phyloP scores from a whole-genome alignment of 2,797 vertebrate species.

The Centroberyx gerrardi region DNA sequence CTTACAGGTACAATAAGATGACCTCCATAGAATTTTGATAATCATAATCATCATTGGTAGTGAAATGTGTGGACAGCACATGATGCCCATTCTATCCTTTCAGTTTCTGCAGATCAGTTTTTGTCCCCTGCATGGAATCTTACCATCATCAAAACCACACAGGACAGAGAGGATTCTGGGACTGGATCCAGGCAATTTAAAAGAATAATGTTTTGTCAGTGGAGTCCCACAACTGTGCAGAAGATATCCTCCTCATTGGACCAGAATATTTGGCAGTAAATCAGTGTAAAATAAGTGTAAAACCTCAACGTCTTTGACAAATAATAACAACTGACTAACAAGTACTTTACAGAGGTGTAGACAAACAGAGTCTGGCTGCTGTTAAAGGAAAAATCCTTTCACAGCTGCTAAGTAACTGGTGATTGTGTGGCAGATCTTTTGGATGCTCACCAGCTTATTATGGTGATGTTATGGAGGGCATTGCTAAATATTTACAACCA shows the following conservation, averaged over 20 bases:
- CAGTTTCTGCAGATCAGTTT: slow-evolving; percentile 14
- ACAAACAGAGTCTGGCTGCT: neutral
- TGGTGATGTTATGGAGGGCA: neutral
- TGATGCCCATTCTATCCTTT: slow-evolving; percentile 25
- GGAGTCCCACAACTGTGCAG: slow-evolving; percentile 15
- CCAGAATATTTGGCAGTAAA: slow-evolving; percentile 7
- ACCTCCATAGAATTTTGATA: neutral
- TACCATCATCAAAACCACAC: slow-evolving; percentile 52
- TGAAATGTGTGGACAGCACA: neutral
- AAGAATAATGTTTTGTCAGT: slow-evolving; percentile 13
- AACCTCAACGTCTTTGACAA: neutral
- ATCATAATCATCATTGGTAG: neutral
- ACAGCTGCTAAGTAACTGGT: neutral
- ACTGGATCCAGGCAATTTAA: slow-evolving; percentile 31
- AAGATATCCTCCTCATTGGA: slow-evolving; percentile 16
- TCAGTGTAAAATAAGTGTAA: neutral
- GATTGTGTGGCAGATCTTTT: neutral
- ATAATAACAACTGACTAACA: neutral
- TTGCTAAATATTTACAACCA: neutral
- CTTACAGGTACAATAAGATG: neutral
- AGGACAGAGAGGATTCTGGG: slow-evolving; percentile 39
- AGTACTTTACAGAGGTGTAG: neutral
- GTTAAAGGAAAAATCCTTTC: neutral
- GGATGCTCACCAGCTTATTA: too few species aligned
- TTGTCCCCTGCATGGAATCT: slow-evolving; percentile 52